These are phyloP conservation scores for Hydrotaea cyrtoneurina DNA, from an alignment of 2,888 invertebrate species.

Conservation along the genomic window DNA sequence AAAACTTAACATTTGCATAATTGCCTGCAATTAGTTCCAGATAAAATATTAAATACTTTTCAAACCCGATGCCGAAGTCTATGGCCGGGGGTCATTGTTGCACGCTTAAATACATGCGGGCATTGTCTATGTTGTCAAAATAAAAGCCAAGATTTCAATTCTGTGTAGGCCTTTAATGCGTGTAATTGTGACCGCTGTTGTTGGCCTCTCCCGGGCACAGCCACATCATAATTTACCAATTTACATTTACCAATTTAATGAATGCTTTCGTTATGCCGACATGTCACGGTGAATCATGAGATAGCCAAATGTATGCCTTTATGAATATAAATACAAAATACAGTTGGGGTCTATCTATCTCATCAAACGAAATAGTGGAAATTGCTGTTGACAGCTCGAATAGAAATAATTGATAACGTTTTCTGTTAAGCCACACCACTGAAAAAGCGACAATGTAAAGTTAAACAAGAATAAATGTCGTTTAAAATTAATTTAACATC, in stretches of 20 bases:
- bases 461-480: too few relatives aligned
- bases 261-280: not conserved
- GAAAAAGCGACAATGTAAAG: not conserved
- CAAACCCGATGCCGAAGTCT: not conserved
- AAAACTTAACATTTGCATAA: conserved; percentile 32
- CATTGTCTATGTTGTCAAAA: too few relatives aligned
- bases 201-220: not conserved
- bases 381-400: conserved; percentile 17
- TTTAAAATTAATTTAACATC: too few relatives aligned
- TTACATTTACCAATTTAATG: not conserved
- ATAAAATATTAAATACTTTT: not conserved
- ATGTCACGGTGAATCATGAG: not conserved
- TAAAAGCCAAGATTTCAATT: not conserved
- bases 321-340: not conserved
- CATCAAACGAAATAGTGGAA: conserved; percentile 2
- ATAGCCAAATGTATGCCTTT: not conserved
- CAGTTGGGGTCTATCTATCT: not conserved
- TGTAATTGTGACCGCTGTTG: not conserved
- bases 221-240: not conserved
- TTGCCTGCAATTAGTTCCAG: not conserved
- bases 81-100: not conserved
- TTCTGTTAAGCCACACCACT: not conserved
- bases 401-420: conserved; percentile 2
- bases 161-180: not conserved
- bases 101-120: not conserved